phyloP scores from a whole-genome alignment of 2,888 invertebrate genomes.

The Argyresthia goedartella region DNA sequence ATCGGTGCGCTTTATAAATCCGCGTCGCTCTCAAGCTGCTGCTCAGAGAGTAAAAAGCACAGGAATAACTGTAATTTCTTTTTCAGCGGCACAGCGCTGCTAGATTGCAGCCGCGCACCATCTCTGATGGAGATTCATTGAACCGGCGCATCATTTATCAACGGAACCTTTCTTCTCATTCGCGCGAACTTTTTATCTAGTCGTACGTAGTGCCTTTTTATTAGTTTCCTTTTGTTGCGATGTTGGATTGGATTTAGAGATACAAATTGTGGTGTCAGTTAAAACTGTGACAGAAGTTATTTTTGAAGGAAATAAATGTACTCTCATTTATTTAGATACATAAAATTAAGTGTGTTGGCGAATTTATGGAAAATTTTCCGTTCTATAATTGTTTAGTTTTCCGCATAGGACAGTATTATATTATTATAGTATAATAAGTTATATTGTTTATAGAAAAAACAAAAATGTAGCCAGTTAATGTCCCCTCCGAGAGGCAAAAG shows the following conservation, averaged over 20 bases:
- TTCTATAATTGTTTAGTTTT: too few relatives aligned
- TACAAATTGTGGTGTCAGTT: neutral
- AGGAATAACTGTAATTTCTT: conserved; percentile 21
- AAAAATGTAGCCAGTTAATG: too few relatives aligned
- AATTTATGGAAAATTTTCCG: too few relatives aligned
- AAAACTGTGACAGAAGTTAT: too few relatives aligned
- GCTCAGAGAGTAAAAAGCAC: conserved; percentile 2
- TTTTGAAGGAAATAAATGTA: too few relatives aligned
- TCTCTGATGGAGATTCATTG: conserved; percentile 60
- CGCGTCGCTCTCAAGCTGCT: neutral
- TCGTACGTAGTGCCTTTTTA: conserved; percentile 26
- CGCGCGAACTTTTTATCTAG: conserved; percentile 37
- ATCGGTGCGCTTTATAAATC: conserved; percentile 1
- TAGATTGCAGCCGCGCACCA: conserved; percentile 40
- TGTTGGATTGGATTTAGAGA: neutral
- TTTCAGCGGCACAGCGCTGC: conserved; percentile 22
- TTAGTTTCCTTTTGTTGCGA: conserved; percentile 14
- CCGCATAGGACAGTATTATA: too few relatives aligned
- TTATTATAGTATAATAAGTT: too few relatives aligned
- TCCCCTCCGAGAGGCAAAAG: too few relatives aligned
- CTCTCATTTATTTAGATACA: too few relatives aligned
- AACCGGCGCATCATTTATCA: conserved; percentile 56
- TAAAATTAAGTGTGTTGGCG: too few relatives aligned
- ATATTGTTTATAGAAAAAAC: too few relatives aligned
- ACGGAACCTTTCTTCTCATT: conserved; percentile 30